These are phyloP conservation scores for Myiozetetes cayanensis DNA, from an alignment of 2,113 vertebrate species.

Conservation along the genomic window DNA sequence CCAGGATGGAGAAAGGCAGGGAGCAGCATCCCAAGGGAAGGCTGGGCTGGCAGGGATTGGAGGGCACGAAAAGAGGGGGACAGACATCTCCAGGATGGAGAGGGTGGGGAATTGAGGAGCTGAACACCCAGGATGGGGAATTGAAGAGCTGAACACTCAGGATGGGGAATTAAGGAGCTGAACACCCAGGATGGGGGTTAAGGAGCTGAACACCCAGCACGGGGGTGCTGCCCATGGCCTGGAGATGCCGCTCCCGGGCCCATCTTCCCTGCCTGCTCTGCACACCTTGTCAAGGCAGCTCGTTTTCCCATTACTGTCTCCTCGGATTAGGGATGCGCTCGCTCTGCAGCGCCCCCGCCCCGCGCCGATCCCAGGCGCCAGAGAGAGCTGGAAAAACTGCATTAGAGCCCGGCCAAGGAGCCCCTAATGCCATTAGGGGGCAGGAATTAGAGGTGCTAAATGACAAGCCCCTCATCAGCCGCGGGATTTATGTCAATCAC, in stretches of 20 bases:
- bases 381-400: conserved; percentile 44
- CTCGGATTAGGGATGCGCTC: conserved; percentile 20
- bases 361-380: conserved; percentile 25
- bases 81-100: neutral
- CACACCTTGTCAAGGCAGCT: neutral
- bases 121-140: too few relatives aligned
- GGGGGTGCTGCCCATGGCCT: fast-evolving
- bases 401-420: conserved; percentile 20
- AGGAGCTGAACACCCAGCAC: fast-evolving
- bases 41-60: neutral
- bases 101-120: neutral
- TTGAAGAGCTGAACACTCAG: too few relatives aligned
- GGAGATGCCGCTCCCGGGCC: neutral
- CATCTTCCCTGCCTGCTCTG: neutral
- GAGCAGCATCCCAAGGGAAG: neutral
- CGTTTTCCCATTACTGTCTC: conserved; percentile 1
- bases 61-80: fast-evolving
- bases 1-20: fast-evolving
- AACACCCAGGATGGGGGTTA: fast-evolving
- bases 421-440: conserved; percentile 40
- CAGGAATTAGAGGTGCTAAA: conserved; percentile 49
- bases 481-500: conserved; percentile 10
- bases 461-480: conserved; percentile 26
- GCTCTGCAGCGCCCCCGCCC: neutral
- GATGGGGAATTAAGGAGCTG: fast-evolving